A percentile compares a stretch with the other conserved stretches of the same genome.
Evolutionary conservation across 2,113 vertebrate species (phyloP).

Genomic region (Oncorhynchus nerka): DNA sequence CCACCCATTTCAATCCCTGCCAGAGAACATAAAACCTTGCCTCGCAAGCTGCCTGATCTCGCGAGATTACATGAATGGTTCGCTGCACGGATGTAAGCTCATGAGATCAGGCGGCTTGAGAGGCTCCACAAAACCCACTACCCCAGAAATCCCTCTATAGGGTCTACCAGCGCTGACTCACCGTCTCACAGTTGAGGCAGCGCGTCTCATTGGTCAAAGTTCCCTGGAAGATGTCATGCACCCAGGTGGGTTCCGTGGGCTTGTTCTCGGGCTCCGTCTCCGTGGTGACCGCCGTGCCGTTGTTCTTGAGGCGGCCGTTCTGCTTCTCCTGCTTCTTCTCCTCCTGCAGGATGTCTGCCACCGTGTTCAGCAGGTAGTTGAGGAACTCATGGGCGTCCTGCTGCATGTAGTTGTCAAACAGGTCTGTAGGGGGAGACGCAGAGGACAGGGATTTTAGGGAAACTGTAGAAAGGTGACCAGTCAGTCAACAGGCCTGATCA

Average conservation of each 20-base stretch:
- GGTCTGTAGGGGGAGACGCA: conserved; percentile 73
- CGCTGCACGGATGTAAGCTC: too few relatives aligned
- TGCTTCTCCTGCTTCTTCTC: conserved; percentile 97
- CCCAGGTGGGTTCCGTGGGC: conserved; percentile 88
- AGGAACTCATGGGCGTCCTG: conserved; percentile 97
- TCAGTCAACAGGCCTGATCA: too few relatives aligned
- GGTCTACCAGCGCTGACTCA: conserved; percentile 58
- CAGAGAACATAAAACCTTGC: neutral
- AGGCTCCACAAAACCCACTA: too few relatives aligned
- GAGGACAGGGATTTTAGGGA: too few relatives aligned
- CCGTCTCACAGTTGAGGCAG: conserved; percentile 98
- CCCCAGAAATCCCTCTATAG: neutral
- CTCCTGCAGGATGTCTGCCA: conserved; percentile 96
- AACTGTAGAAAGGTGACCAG: too few relatives aligned
- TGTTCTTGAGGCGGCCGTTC: conserved; percentile 93
- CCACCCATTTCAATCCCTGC: neutral
- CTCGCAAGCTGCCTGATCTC: too few relatives aligned
- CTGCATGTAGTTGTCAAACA: conserved; percentile 99
- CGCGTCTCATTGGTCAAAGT: conserved; percentile 98
- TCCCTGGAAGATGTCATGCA: conserved; percentile 98
- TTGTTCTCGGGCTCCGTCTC: conserved; percentile 75
- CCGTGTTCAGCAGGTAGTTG: conserved; percentile 97
- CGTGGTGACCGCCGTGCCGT: conserved; percentile 80
- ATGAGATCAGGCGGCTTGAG: too few relatives aligned
- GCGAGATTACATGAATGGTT: too few relatives aligned